Percentiles rank a stretch among this genome's conserved stretches.
phyloP scores from a whole-genome alignment of 2,797 vertebrate species.

The Lepus oiostolus region DNA sequence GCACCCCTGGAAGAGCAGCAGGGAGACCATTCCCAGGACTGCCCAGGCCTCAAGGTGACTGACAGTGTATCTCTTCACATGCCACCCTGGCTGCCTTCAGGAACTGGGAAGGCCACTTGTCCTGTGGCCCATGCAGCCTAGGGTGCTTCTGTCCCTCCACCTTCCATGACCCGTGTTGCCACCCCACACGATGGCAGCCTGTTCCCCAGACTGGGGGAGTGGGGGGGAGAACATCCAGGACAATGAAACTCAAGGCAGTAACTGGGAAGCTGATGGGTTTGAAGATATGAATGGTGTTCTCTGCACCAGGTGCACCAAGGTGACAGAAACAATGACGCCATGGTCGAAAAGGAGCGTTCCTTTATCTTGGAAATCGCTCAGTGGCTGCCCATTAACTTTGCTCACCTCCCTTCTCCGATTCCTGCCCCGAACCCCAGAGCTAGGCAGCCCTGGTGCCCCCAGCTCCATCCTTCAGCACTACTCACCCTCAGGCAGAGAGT shows the following conservation, averaged over 20 bases:
- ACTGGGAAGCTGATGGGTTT: constrained; percentile 65
- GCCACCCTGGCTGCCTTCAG: neutral
- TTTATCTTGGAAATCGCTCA: constrained; percentile 1
- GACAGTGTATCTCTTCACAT: neutral
- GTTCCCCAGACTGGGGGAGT: neutral
- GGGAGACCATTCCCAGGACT: neutral
- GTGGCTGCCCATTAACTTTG: neutral
- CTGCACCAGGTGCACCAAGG: constrained; percentile 12
- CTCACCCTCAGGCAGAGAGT: constrained; percentile 58
- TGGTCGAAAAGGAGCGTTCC: neutral
- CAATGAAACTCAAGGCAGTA: constrained; percentile 43
- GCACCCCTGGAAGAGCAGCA: neutral
- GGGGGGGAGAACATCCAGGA: neutral
- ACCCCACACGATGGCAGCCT: neutral
- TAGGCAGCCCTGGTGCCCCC: neutral
- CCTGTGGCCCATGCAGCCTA: rapidly evolving
- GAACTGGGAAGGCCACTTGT: neutral
- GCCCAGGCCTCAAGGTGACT: neutral
- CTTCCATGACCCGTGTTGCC: neutral
- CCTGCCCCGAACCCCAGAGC: neutral
- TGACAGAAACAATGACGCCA: constrained; percentile 61
- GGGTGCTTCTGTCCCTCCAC: no score
- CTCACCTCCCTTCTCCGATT: constrained; percentile 23
- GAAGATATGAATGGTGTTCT: constrained; percentile 63
- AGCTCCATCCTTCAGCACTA: constrained; percentile 9